Evolutionary conservation across 1,140 invertebrate species (phyloP).

Genomic region (Trachelipus rathkii): DNA sequence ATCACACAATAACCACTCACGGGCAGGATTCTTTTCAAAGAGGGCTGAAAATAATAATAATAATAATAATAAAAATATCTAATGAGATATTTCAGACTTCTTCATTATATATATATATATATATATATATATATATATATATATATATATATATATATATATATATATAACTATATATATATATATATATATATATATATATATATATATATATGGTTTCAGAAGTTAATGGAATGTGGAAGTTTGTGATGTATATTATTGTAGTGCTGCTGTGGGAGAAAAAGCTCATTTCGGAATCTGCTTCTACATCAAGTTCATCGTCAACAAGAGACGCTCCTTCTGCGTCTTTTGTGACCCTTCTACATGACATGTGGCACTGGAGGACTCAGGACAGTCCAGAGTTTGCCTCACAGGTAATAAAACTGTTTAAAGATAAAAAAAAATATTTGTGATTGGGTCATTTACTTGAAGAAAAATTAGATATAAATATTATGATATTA

Average conservation of each 20-base stretch:
- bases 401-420: slow-evolving; percentile 19
- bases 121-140: slow-evolving; percentile 15
- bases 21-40: no score
- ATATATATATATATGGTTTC: neutral
- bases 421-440: no score
- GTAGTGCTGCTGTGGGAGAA: neutral
- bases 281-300: neutral
- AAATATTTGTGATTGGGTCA: no score
- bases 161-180: neutral
- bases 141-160: slow-evolving; percentile 15
- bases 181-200: slow-evolving; percentile 11
- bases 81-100: no score
- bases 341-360: neutral
- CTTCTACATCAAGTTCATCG: neutral
- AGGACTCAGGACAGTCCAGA: slow-evolving; percentile 27
- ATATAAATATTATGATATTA: no score
- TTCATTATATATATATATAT: slow-evolving; percentile 15
- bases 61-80: no score
- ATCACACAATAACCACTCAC: no score
- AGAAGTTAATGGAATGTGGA: neutral
- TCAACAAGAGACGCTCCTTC: neutral
- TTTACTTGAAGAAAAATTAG: no score
- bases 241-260: neutral
- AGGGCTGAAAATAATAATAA: no score
- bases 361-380: slow-evolving; percentile 27